Evolutionary conservation across 2,888 invertebrate genomes (phyloP), one percentile per base, ranked within the genome.

Genomic region (Urechis unicinctus): DNA sequence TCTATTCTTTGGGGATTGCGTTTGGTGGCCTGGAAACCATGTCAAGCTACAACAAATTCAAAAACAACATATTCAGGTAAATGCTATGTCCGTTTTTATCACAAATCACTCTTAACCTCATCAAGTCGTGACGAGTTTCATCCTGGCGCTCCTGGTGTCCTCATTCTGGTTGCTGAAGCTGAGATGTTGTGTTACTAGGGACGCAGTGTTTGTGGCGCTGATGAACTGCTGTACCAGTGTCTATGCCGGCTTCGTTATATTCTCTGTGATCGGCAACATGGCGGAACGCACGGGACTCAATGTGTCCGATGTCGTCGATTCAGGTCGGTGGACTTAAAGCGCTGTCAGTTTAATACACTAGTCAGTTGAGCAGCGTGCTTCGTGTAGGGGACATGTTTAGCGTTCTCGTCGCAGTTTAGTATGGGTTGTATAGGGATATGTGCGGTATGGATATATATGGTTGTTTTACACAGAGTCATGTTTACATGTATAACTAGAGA

Each of bases 191-290:
- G 21, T 17, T 46, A 42, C 22, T 63, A 74, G 75, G 52, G 75
- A 76, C 60, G 70, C 75, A 6, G 55, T 75, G 28, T 52, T 75
- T 22, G 74, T 77, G 1, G 68, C 73, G 0, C 52, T 72, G 25
- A 67, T 75, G 51, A 75, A 77, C 64, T 76, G 74, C 57, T 66
- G 66, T 4, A 76, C 77, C 1, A 71, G 71, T 56, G 66, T 77
- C 41, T 76, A 74, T 56, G 75, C 74, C 6, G 77, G 77, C 0
- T 74, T 74, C 52, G 75, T 74, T 44, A 73, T 77, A 31, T 75
- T 77, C 61, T 70, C 74, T 1, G 63, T 77, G 29, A 63, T 75
- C 45, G 89, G 89, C 2, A 88, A 87, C 57, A 78, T 79, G 78
- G 72, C 78, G 0, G 63, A 70, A 55, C 67, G 68, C 4, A 70